These are phyloP conservation scores for Anoplius nigerrimus DNA, from an alignment of 2,888 invertebrate genomes.

Conservation along the genomic window DNA sequence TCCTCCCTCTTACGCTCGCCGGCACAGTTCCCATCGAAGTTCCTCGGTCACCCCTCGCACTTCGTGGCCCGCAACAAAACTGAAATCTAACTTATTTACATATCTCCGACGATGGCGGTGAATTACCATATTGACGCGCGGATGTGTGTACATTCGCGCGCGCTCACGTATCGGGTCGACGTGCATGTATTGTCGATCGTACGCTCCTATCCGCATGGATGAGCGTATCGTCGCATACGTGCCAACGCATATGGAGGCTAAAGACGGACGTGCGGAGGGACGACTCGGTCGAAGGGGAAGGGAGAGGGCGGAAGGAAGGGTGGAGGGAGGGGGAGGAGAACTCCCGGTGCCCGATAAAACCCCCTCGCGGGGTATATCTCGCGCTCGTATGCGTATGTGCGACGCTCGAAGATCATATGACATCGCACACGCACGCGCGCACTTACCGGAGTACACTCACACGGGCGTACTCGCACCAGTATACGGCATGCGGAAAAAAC, in stretches of 20 bases:
- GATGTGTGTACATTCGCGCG: slow-evolving; percentile 30
- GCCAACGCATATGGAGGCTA: slow-evolving; percentile 69
- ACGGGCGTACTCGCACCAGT: slow-evolving; percentile 32
- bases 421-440: slow-evolving; percentile 40
- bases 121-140: slow-evolving; percentile 71
- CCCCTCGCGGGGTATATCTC: slow-evolving; percentile 21
- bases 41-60: slow-evolving; percentile 51
- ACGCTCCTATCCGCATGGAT: slow-evolving; percentile 45
- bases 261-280: slow-evolving; percentile 46
- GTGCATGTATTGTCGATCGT: slow-evolving; percentile 4
- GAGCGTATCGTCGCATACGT: slow-evolving; percentile 56
- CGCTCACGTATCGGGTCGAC: slow-evolving; percentile 25
- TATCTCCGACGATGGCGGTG: slow-evolving; percentile 70
- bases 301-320: slow-evolving; percentile 8
- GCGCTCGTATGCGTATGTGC: slow-evolving; percentile 21
- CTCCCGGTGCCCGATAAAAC: slow-evolving; percentile 49
- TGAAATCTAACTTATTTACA: slow-evolving; percentile 75
- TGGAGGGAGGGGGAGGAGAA: slow-evolving; percentile 19
- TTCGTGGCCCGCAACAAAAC: slow-evolving; percentile 66
- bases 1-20: slow-evolving; percentile 47
- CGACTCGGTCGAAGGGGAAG: slow-evolving; percentile 19
- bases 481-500: slow-evolving; percentile 17
- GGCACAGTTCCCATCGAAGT: slow-evolving; percentile 71
- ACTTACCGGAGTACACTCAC: slow-evolving; percentile 13
- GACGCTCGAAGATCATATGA: slow-evolving; percentile 57